Evolutionary conservation across 2,113 vertebrate species (phyloP), one percentile per base, ranked within the genome.

Genomic region (Protomyctophum bolini): DNA sequence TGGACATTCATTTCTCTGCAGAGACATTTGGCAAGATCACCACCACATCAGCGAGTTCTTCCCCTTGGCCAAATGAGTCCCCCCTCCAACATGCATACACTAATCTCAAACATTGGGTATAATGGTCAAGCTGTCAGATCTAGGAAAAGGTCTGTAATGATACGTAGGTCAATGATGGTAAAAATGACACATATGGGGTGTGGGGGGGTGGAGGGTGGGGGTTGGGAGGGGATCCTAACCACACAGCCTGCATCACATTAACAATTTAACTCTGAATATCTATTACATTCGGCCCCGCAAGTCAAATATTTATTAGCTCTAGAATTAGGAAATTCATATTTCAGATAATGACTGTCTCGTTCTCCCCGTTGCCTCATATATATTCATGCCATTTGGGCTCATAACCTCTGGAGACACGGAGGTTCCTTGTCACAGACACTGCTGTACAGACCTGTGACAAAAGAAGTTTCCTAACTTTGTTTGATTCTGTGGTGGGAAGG

Each of bases 231-330:
- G 58, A 61, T 77, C 66, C 74, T 87, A 71, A 54, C 72, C 69
- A 75, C 76, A 79, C 80, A 75, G 80, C 64, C 82, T 85, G 55
- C 55, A 76, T 83, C 77, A 78, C 86, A 92, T 91, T 91, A 91
- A 91, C 68, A 86, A 91, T 91, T 90, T 86, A 90, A 41, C 68
- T 70, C 76, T 66, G 86, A 89, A 90, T 86, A 84, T 85, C 88
- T 83, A 92, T 91, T 89, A 61, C 66, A 45, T 85, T 81, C 80
- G 86, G 79, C 84, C 81, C 62, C 75, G 80, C 80, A 83, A 91
- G 87, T 92, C 87, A 91, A 92, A 92, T 91, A 91, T 91, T 90
- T 91, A 92, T 90, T 90, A 92, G 87, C 88, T 82, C 88, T 89
- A 87, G 33, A 41, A 91, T 91, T 89, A 92, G 87, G 75, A 92